Base-by-base conservation (phyloP, 1,140 invertebrate genomes). In the Sarcophaga bullata region DNA sequence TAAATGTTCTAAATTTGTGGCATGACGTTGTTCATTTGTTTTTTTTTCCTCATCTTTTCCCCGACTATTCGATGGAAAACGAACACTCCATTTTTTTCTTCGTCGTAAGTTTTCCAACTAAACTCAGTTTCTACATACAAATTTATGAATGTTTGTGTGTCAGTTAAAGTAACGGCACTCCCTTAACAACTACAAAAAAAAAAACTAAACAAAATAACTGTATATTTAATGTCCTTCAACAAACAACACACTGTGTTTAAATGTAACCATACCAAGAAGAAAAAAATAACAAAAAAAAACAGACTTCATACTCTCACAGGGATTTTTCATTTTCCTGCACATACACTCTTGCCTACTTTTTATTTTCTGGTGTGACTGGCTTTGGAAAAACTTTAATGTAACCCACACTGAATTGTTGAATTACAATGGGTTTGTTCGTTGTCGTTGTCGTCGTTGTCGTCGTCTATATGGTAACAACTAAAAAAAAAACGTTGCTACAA, bases 1-100 rank as follows among this genome's bases (percentile, higher is more conserved):
- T 76, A 76, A 76, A 76, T 76, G 73, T 76, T 76, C 73, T 76
- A 76, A 76, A 76, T 49, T 49, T 76, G 73, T 76, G 48, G 48
- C n/a, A 76, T 76, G 73, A 76, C 73, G 73, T 76, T 49, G 73
- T 76, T 47, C 73, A 73, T 49, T 76, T 76, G 48, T n/a, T 75
- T 13, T 47, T 46, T n/a, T n/a, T n/a, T n/a, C n/a, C n/a, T 75
- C 47, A 37, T 15, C 10, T 75, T 47, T 75, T 75, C 7, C 47
- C 25, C 25, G 25, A 4, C 25, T 4, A 37, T 37, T 2, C 25
- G 25, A 37, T 37, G 25, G 25, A 37, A 37, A 37, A 37, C 25
- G 25, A 37, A 37, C 25, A 37, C 25, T 37, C 25, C 25, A 37
- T 37, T 37, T 37, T 37, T 37, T 37, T 37, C 4, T 37, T 37